Conservation (phyloP, 2,888 invertebrate species). For the Meliscaeva auricollis region DNA sequence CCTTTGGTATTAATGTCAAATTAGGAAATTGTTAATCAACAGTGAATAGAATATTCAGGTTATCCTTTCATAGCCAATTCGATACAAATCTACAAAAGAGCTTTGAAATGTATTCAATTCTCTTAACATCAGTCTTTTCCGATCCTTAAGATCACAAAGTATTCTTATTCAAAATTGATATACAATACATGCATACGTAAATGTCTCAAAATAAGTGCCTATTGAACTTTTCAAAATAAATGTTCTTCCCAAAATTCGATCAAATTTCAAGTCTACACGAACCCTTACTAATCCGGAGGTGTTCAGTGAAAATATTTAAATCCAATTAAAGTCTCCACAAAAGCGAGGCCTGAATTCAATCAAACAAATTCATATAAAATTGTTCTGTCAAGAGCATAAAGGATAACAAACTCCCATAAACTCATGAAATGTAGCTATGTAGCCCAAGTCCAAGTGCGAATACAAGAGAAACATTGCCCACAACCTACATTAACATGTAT, state of each 20-base stretch:
- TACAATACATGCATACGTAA: too few species aligned
- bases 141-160: not conserved
- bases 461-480: not conserved
- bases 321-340: conserved; percentile 34
- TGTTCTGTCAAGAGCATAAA: conserved; percentile 8
- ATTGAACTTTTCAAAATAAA: conserved; percentile 10
- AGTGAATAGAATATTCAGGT: too few species aligned
- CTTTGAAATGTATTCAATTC: too few species aligned
- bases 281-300: not conserved
- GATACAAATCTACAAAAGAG: too few species aligned
- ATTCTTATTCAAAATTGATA: not conserved
- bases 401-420: not conserved
- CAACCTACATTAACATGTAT: conserved; percentile 21
- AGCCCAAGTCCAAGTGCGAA: not conserved
- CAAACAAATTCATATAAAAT: conserved; percentile 34
- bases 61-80: too few species aligned
- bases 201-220: not conserved
- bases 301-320: conserved; percentile 41
- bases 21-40: too few species aligned
- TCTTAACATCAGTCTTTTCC: too few species aligned
- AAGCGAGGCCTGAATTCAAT: conserved; percentile 31
- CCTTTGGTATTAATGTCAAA: too few species aligned
- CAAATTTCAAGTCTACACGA: not conserved
- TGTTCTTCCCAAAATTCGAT: conserved; percentile 12
- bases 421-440: not conserved